Evolutionary conservation across 1,140 invertebrate species (phyloP), one percentile per base, ranked within the genome.

Genomic region (Cryptotermes secundus): DNA sequence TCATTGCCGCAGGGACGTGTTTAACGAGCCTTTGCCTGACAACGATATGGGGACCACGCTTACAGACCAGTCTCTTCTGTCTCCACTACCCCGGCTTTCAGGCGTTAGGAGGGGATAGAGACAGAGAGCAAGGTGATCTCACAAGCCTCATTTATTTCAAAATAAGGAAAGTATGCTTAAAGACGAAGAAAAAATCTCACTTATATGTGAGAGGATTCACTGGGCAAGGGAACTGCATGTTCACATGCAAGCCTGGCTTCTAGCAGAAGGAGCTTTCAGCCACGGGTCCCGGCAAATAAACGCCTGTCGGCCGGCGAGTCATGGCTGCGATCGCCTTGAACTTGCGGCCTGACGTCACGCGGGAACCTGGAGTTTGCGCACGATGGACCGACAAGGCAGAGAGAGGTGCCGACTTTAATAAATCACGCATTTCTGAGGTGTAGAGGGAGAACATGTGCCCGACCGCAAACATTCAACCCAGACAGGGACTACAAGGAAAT

Each of bases 361-460:
- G 59, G 26, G 59, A 72, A 72, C 26, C 26, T 72, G 59, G 22
- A 72, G 59, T 31, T 72, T 7, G 19, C 53, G 53, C 53, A 59
- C 53, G 53, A 9, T 59, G 53, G 53, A 59, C 53, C 53, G 24
- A 16, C 53, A 19, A 59, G 53, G 53, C 59, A n/a, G 26, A n/a
- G 59, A 72, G 59, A 31, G 59, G 59, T 72, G 59, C 59, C 59
- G 59, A 31, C 59, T 72, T 72, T 72, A 72, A 72, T 72, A 72
- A 72, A 72, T 72, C 59, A 72, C 59, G 59, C 26, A n/a, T 31
- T 72, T 72, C n/a, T 72, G 59, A 72, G 59, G 59, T 31, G n/a
- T 26, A 72, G 1, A 31, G 26, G n/a, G 7, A 72, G 88, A 88
- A 87, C 88, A 88, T 87, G 87, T 89, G 88, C 86, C 85, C 85